These are phyloP conservation scores for Australoheros facetus DNA, from an alignment of 2,797 vertebrate species.

Conservation along the genomic window DNA sequence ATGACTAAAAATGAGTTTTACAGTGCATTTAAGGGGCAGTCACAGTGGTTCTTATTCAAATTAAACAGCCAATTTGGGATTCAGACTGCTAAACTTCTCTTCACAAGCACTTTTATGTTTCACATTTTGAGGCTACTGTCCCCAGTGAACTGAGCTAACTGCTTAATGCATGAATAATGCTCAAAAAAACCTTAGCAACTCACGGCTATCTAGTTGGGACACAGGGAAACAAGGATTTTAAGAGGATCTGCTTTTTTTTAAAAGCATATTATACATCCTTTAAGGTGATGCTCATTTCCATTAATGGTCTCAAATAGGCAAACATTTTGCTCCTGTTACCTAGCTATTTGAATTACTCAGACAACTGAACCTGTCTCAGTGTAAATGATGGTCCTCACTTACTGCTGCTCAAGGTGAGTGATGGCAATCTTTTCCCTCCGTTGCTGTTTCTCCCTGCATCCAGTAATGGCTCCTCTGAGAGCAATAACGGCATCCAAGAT, in stretches of 20 bases:
- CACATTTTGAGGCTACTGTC: background rate
- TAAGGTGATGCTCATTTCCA: conserved; percentile 42
- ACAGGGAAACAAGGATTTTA: background rate
- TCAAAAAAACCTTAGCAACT: conserved; percentile 3
- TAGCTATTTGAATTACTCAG: conserved; percentile 38
- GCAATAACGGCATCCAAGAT: conserved; percentile 54
- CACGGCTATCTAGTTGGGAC: background rate
- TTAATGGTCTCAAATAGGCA: conserved; percentile 48
- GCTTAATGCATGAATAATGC: conserved; percentile 28
- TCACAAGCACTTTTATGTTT: background rate
- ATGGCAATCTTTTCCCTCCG: conserved; percentile 38
- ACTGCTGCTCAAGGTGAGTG: conserved; percentile 69
- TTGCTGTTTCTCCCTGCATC: conserved; percentile 42
- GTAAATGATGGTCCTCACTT: conserved; percentile 66
- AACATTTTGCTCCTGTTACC: conserved; percentile 36
- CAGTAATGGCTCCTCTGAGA: conserved; percentile 65
- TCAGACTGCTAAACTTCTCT: conserved; percentile 16
- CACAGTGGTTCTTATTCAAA: conserved; percentile 12
- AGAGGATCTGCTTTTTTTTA: conserved; percentile 2
- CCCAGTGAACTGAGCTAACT: conserved; percentile 1
- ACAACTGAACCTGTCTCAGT: conserved; percentile 46
- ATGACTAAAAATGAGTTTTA: background rate
- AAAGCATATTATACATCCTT: conserved; percentile 17
- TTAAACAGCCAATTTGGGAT: conserved; percentile 20
- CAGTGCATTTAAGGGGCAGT: conserved; percentile 5